Conservation (phyloP, 2,797 vertebrate genomes). For the Trichosurus vulpecula region DNA sequence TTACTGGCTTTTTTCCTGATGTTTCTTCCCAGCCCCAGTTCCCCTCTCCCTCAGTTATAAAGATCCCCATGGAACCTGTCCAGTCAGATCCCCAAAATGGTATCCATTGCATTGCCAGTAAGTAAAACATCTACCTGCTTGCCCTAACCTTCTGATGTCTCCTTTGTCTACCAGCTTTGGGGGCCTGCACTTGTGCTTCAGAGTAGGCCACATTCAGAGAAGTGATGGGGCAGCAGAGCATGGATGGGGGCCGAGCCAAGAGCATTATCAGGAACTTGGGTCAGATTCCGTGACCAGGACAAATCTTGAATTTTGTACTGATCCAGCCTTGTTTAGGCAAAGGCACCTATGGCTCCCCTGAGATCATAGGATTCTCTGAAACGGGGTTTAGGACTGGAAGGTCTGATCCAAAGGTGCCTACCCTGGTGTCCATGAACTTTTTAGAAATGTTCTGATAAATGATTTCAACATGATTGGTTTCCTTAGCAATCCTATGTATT, state of each 20-base stretch:
- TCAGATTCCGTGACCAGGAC: neutral
- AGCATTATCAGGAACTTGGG: neutral
- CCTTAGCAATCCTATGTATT: neutral
- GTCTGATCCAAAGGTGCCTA: neutral
- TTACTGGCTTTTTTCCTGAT: conserved; percentile 72
- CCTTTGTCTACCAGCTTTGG: conserved; percentile 7
- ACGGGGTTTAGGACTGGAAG: neutral
- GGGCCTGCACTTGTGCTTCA: neutral
- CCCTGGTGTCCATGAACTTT: neutral
- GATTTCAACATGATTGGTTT: neutral
- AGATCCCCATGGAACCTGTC: conserved; percentile 81
- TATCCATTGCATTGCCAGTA: conserved; percentile 80
- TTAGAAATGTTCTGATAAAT: neutral
- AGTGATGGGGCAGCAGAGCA: neutral
- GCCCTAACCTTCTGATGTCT: conserved; percentile 12
- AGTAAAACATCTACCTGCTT: conserved; percentile 73
- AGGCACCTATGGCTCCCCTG: neutral
- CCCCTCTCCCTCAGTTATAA: conserved; percentile 83
- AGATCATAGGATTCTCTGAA: neutral
- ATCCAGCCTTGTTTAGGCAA: neutral
- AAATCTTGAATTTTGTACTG: neutral
- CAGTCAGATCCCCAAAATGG: conserved; percentile 78
- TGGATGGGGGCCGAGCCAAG: neutral
- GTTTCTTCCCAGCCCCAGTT: conserved; percentile 83
- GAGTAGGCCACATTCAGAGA: neutral